A percentile compares a stretch with the other conserved stretches of the same genome.
Conservation (phyloP, 2,797 vertebrate genomes). For the Periparus ater region DNA sequence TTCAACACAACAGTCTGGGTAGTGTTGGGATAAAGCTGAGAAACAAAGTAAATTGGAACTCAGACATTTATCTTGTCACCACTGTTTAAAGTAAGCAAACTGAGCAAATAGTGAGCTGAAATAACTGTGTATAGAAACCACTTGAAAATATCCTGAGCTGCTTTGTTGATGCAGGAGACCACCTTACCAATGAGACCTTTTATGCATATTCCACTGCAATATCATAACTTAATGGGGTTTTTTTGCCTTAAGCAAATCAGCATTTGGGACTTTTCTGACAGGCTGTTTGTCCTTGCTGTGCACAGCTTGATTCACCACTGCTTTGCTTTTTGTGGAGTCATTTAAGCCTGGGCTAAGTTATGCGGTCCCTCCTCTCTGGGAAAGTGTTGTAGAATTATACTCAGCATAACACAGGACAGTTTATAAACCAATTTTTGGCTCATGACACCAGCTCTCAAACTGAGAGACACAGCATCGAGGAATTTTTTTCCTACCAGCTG, state of each 20-base stretch:
- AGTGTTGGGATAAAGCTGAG: background rate
- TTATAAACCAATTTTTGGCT: constrained; percentile 6
- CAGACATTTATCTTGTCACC: background rate
- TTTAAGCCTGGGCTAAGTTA: background rate
- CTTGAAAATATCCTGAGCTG: background rate
- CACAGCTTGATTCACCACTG: background rate
- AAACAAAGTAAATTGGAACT: background rate
- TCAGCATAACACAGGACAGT: background rate
- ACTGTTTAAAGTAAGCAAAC: background rate
- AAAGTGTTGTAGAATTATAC: background rate
- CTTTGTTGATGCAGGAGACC: background rate
- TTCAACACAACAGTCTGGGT: background rate
- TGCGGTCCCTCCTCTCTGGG: background rate
- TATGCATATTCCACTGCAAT: background rate
- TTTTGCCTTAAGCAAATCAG: background rate
- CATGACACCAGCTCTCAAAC: background rate
- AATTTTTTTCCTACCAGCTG: background rate
- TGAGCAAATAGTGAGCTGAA: background rate
- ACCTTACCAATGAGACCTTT: background rate
- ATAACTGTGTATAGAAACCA: background rate
- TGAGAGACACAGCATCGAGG: background rate
- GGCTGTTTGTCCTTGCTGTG: background rate
- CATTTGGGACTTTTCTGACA: background rate
- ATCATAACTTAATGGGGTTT: background rate
- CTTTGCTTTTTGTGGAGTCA: background rate